Evolutionary conservation across 2,113 vertebrate genomes (phyloP).

Genomic region (Pholis gunnellus): DNA sequence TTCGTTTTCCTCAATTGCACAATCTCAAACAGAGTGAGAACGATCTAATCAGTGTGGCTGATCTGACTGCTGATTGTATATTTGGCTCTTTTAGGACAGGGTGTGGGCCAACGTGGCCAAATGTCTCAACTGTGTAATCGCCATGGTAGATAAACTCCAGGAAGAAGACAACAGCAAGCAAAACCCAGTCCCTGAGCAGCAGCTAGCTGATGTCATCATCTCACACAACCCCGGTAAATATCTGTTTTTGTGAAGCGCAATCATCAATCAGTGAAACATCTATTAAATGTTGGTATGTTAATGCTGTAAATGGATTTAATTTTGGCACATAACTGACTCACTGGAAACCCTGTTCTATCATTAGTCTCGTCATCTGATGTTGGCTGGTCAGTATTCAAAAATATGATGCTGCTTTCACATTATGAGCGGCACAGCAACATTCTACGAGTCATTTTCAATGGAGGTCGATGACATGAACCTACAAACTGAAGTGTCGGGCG

Average conservation of each 20-base stretch:
- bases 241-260: not conserved
- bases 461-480: not conserved
- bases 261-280: not conserved
- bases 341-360: not conserved
- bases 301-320: not conserved
- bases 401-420: not conserved
- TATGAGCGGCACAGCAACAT: not conserved
- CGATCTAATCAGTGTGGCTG: not conserved
- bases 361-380: slow-evolving; percentile 4
- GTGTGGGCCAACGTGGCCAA: slow-evolving; percentile 96
- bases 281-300: not conserved
- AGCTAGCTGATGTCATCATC: slow-evolving; percentile 83
- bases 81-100: slow-evolving; percentile 91
- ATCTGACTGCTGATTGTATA: slow-evolving; percentile 48
- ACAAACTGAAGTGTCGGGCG: too few species aligned
- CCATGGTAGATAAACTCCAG: slow-evolving; percentile 93
- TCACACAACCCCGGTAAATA: slow-evolving; percentile 88
- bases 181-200: slow-evolving; percentile 71
- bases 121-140: slow-evolving; percentile 95
- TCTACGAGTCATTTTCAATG: not conserved
- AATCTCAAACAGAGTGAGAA: not conserved
- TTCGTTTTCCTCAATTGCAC: not conserved
- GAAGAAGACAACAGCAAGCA: slow-evolving; percentile 84
- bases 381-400: not conserved
- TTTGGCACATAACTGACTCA: not conserved